Percentiles rank a stretch among this genome's conserved stretches.
These are phyloP conservation scores for Camponotus vicinus DNA, from an alignment of 1,140 invertebrate genomes.

Conservation along the genomic window DNA sequence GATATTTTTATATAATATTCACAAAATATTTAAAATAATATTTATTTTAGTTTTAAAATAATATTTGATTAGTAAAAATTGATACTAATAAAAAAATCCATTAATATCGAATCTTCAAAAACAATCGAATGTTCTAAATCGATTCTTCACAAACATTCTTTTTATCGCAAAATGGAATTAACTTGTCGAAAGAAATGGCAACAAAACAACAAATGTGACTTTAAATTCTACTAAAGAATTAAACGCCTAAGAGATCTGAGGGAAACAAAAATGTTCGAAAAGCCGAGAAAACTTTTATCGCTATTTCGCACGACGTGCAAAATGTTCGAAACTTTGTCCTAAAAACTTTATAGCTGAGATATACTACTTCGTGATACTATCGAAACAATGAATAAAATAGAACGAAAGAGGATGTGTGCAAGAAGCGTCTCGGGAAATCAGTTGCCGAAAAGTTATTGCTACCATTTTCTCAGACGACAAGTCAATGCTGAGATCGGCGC, in stretches of 20 bases:
- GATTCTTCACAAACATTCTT: neutral
- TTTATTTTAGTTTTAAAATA: too few relatives aligned
- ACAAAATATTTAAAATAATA: neutral
- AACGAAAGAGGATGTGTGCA: neutral
- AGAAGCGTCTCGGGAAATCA: slow-evolving; percentile 21
- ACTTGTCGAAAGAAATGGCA: neutral
- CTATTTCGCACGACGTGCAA: slow-evolving; percentile 17
- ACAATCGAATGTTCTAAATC: slow-evolving; percentile 1
- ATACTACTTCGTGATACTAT: neutral
- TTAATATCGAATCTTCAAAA: neutral
- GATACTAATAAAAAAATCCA: neutral
- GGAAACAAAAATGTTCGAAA: neutral
- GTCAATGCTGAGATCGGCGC: neutral
- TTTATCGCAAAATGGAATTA: slow-evolving; percentile 20
- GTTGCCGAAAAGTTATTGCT: slow-evolving; percentile 8
- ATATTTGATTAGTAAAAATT: neutral
- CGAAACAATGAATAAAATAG: slow-evolving; percentile 44
- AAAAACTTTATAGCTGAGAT: slow-evolving; percentile 13
- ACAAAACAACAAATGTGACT: neutral
- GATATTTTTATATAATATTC: too few relatives aligned
- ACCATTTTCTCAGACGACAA: neutral
- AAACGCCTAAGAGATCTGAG: neutral
- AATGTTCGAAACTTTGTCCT: slow-evolving; percentile 15
- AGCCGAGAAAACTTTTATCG: neutral
- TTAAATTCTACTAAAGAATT: slow-evolving; percentile 38